A percentile compares a stretch with the other conserved stretches of the same genome.
Evolutionary conservation across 1,140 invertebrate species (phyloP).

Genomic region (Calosoma granatense): DNA sequence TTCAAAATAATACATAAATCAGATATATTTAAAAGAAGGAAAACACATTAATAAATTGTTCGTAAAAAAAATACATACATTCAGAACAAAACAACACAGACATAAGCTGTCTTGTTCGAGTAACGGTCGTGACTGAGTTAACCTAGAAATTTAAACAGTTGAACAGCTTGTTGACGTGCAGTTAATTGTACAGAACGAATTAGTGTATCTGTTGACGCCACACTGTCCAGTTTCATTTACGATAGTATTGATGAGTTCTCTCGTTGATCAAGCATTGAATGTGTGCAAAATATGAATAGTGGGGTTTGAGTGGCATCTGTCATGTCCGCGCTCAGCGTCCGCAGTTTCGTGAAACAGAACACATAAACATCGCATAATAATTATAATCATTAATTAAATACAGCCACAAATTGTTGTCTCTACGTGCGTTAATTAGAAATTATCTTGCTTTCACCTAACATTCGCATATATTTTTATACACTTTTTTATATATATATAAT

Average conservation of each 20-base stretch:
- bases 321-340: background rate
- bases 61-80: too few species aligned
- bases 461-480: slow-evolving; percentile 3
- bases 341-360: slow-evolving; percentile 4
- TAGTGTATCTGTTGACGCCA: background rate
- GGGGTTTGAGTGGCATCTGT: background rate
- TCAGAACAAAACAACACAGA: too few species aligned
- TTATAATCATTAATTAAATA: background rate
- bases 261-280: too few species aligned
- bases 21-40: background rate
- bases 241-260: too few species aligned
- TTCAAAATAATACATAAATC: slow-evolving; percentile 7
- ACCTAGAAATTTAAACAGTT: too few species aligned
- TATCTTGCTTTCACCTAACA: slow-evolving; percentile 6
- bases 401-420: background rate
- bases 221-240: background rate
- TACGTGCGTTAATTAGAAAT: slow-evolving; percentile 2
- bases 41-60: too few species aligned
- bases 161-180: too few species aligned
- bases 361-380: background rate
- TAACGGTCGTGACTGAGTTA: too few species aligned
- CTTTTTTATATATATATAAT: background rate
- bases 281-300: background rate
- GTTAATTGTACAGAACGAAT: too few species aligned
- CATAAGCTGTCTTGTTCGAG: too few species aligned